phyloP scores from a whole-genome alignment of 2,888 invertebrate species.

The Lasioglossum oenotherae region DNA sequence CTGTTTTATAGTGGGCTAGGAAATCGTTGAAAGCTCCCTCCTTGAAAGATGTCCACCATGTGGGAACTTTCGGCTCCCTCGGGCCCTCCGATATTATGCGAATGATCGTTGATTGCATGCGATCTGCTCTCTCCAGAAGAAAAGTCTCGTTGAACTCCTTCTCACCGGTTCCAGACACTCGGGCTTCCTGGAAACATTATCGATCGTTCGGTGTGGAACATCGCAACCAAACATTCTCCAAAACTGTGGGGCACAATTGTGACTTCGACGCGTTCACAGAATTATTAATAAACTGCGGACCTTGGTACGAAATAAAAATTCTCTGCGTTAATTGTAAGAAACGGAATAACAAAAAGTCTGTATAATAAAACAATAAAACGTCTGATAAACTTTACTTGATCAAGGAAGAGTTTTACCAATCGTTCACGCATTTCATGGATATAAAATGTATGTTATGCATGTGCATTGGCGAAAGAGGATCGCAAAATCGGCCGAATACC shows the following conservation, averaged over 20 bases:
- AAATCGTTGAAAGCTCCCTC: conserved; percentile 77
- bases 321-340: not conserved
- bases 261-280: not conserved
- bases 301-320: not conserved
- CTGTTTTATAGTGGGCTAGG: conserved; percentile 69
- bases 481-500: conserved; percentile 49
- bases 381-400: too few relatives aligned
- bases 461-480: not conserved
- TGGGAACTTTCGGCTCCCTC: conserved; percentile 71
- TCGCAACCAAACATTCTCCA: not conserved
- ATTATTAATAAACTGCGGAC: not conserved
- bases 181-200: conserved; percentile 19
- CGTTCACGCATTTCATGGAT: not conserved
- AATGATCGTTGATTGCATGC: conserved; percentile 66
- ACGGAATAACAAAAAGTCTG: too few relatives aligned
- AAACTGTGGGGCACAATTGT: not conserved
- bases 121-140: conserved; percentile 68
- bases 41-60: conserved; percentile 79
- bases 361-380: too few relatives aligned
- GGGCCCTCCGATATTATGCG: conserved; percentile 67
- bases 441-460: not conserved
- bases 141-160: conserved; percentile 65
- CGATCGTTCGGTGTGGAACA: not conserved
- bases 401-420: too few relatives aligned
- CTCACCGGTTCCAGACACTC: not conserved